phyloP scores from a whole-genome alignment of 2,113 vertebrate species.

The Clarias macrocephalus region DNA sequence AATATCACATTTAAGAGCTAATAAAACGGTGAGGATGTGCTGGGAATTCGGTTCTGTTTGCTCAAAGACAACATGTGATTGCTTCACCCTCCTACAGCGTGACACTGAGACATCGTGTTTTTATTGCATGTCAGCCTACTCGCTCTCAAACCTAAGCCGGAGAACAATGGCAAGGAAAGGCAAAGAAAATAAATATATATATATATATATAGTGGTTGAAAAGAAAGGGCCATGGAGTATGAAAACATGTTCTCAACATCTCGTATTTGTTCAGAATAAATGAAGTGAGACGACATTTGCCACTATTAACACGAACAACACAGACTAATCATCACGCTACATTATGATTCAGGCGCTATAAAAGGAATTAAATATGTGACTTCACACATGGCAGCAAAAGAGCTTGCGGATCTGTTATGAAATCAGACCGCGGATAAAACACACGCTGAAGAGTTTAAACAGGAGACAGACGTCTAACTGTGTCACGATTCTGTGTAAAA shows the following conservation, averaged over 20 bases:
- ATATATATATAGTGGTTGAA: slow-evolving; percentile 1
- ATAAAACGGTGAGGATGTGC: slow-evolving; percentile 19
- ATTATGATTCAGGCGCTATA: slow-evolving; percentile 22
- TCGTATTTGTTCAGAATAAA: slow-evolving; percentile 32
- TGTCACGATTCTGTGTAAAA: slow-evolving; percentile 19
- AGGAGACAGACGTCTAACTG: background rate
- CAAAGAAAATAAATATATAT: background rate
- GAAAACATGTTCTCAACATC: slow-evolving; percentile 6
- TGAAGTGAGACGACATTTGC: slow-evolving; percentile 10
- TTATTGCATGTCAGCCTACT: slow-evolving; percentile 46
- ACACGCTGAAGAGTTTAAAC: slow-evolving; percentile 20
- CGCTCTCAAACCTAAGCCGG: slow-evolving; percentile 22
- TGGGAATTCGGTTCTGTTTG: slow-evolving; percentile 47
- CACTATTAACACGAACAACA: background rate
- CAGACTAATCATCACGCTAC: slow-evolving; percentile 4
- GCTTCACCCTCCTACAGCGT: slow-evolving; percentile 46
- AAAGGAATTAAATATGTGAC: slow-evolving; percentile 17
- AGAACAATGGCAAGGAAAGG: slow-evolving; percentile 23
- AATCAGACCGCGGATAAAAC: background rate
- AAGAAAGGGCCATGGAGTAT: background rate
- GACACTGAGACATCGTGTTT: slow-evolving; percentile 40
- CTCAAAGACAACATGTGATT: slow-evolving; percentile 43
- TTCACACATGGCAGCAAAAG: background rate
- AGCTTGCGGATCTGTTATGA: background rate
- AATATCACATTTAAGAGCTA: background rate